Percentiles rank a stretch among this genome's conserved stretches.
These are phyloP conservation scores for Xanthia icteritia DNA, from an alignment of 2,888 invertebrate species.

Conservation along the genomic window DNA sequence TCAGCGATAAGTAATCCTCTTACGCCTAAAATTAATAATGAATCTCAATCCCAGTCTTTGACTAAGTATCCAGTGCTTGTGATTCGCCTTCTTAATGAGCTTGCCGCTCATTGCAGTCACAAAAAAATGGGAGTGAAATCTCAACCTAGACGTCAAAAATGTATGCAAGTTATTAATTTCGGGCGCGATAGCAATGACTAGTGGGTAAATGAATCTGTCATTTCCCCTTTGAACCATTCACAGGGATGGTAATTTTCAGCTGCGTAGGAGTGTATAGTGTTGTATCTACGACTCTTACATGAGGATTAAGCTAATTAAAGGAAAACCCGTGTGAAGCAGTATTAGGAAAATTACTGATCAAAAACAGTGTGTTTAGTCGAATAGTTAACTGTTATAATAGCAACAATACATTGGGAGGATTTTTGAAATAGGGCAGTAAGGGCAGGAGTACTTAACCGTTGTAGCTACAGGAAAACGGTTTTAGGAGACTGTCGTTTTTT, in stretches of 20 bases:
- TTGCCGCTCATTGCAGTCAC: background rate
- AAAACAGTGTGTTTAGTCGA: background rate
- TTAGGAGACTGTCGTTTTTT: no score
- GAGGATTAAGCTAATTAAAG: background rate
- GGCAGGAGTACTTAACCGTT: no score
- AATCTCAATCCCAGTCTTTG: background rate
- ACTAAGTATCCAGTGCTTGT: background rate
- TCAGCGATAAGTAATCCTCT: constrained; percentile 14
- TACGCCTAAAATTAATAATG: background rate
- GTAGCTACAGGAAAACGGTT: no score
- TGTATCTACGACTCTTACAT: background rate
- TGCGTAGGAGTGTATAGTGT: background rate
- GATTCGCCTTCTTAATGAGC: background rate
- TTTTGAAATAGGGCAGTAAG: no score
- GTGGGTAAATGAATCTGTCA: no score
- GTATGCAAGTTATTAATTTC: background rate
- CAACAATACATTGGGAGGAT: no score
- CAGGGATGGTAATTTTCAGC: background rate
- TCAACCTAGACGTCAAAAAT: background rate
- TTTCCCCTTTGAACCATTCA: background rate
- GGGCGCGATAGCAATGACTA: background rate
- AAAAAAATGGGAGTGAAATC: background rate
- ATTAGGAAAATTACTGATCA: background rate
- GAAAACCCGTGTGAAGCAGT: background rate
- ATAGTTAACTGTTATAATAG: background rate